Percentiles rank a stretch among this genome's conserved stretches.
Conservation (phyloP, 1,140 invertebrate genomes). For the Musca vetustissima region DNA sequence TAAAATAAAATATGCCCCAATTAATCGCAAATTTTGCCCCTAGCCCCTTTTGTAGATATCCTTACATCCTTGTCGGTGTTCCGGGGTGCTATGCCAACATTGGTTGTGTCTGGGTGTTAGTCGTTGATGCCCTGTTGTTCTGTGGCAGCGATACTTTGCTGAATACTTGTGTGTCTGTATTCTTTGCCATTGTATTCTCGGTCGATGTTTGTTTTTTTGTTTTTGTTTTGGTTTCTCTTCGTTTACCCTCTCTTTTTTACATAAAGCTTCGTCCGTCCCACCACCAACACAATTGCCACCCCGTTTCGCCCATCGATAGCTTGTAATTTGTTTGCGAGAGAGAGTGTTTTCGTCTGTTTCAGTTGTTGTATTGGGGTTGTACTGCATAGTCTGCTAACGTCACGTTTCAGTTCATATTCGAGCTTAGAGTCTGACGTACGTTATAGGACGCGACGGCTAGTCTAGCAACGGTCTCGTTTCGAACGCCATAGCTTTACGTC, state of each 20-base stretch:
- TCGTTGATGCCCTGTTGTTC: too few relatives aligned
- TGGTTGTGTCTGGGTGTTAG: not conserved
- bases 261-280: not conserved
- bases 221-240: conserved; percentile 8
- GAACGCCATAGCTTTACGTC: not conserved
- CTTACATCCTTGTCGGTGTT: too few relatives aligned
- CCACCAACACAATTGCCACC: not conserved
- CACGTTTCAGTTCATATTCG: conserved; percentile 30
- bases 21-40: too few relatives aligned
- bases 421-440: conserved; percentile 20
- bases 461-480: not conserved
- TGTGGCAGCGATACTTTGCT: too few relatives aligned
- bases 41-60: too few relatives aligned
- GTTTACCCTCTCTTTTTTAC: not conserved
- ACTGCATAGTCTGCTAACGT: conserved; percentile 26
- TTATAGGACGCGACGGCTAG: not conserved
- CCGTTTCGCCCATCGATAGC: not conserved
- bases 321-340: not conserved
- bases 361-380: conserved; percentile 21
- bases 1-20: too few relatives aligned
- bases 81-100: too few relatives aligned
- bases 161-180: too few relatives aligned
- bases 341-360: not conserved
- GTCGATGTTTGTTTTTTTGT: not conserved
- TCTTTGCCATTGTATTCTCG: too few relatives aligned